Evolutionary conservation across 1,140 invertebrate genomes (phyloP), one percentile per base, ranked within the genome.

Genomic region (Tetragonula clypearis): DNA sequence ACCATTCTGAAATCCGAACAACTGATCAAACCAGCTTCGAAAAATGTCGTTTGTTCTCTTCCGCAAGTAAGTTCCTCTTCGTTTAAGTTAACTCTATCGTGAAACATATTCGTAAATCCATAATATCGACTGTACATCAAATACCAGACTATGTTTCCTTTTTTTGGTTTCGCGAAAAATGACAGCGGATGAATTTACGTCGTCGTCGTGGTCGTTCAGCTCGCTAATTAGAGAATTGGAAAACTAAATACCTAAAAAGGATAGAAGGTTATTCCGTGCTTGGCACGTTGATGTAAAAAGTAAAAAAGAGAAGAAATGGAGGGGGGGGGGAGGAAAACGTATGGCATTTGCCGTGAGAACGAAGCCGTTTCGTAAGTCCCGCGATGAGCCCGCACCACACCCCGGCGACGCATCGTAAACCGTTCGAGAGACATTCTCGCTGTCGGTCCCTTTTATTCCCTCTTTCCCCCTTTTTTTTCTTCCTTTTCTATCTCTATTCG

Each of bases 351-450:
- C 74, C 75, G 81, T 83, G 81, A 84, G 81, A 86, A 86, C 69
- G 49, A 49, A 76, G 30, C 53, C 72, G 72, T 85, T 84, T 84
- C 65, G 9, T 78, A 83, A 83, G 74, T 41, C 58, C 19, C 55
- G 49, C 58, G 65, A 82, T 69, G 84, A 26, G 71, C 41, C 68
- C 17, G 30, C 68, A 78, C 69, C 85, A 86, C 75, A 79, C 85
- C 75, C 75, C 55, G 60, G 35, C 60, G 71, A 74, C 68, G 68
- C 69, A 84, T 86, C 81, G 85, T 86, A 86, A 86, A 86, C 26
- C 74, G 60, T 86, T 86, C 49, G 74, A 62, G 62, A 49, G 26
- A 49, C 73, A 58, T 86, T 66, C 69, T 66, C 75, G 49, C 23
- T 72, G 68, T 84, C 69, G 58, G 53, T 79, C 41, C 71, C 62